phyloP scores from a whole-genome alignment of 1,140 invertebrate species.

The Carcinoscorpius rotundicauda region DNA sequence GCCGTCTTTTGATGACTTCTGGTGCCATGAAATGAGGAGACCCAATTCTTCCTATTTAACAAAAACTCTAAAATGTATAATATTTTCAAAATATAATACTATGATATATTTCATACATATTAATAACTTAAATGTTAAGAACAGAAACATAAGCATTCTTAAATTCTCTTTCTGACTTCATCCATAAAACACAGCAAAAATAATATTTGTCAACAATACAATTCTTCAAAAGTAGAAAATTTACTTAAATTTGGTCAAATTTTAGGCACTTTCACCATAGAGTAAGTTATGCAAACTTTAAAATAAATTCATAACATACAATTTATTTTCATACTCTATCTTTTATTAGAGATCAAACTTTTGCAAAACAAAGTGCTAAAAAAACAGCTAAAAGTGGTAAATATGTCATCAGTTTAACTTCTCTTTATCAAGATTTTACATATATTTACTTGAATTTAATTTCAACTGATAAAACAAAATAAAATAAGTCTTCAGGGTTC shows the following conservation, averaged over 20 bases:
- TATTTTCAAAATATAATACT: not conserved
- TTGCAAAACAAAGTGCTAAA: too few species aligned
- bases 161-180: not conserved
- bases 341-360: too few species aligned
- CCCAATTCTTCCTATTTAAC: constrained; percentile 70
- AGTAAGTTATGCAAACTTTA: too few species aligned
- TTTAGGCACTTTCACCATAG: too few species aligned
- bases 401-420: too few species aligned
- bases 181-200: not conserved
- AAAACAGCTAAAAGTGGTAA: too few species aligned
- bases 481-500: not conserved
- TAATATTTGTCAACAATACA: not conserved
- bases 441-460: not conserved
- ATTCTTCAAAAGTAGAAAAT: not conserved
- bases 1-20: constrained; percentile 76
- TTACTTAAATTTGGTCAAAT: too few species aligned
- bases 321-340: too few species aligned
- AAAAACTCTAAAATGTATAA: too few species aligned
- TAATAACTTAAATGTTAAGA: not conserved
- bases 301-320: too few species aligned
- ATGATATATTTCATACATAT: not conserved
- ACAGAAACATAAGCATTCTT: not conserved
- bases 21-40: constrained; percentile 96
- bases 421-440: too few species aligned
- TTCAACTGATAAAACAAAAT: not conserved